Evolutionary conservation across 2,113 vertebrate species (phyloP).

Genomic region (Dryoscopus gambensis): DNA sequence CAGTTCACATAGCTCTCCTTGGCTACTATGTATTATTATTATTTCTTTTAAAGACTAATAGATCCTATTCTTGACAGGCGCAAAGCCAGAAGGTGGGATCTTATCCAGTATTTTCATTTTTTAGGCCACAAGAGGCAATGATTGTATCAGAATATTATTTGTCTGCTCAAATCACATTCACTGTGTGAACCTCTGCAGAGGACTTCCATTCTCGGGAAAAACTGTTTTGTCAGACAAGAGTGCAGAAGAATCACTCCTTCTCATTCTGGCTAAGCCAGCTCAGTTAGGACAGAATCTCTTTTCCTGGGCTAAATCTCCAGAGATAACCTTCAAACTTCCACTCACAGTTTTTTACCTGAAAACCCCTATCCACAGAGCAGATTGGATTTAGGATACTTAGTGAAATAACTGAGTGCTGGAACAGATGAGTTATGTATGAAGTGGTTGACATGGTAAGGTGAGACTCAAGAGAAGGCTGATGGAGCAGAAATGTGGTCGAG

Average conservation of each 20-base stretch:
- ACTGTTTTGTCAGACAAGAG: constrained; percentile 10
- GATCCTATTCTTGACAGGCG: constrained; percentile 70
- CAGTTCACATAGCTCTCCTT: constrained; percentile 73
- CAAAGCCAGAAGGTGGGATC: constrained; percentile 70
- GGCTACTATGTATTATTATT: constrained; percentile 74
- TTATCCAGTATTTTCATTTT: constrained; percentile 75
- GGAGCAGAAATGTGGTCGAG: background rate
- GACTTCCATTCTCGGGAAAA: constrained; percentile 23
- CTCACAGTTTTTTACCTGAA: background rate
- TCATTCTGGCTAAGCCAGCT: background rate
- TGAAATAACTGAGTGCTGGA: background rate
- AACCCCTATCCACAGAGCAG: background rate
- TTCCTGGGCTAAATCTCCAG: background rate
- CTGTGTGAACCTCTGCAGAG: constrained; percentile 60
- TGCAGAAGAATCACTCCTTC: background rate
- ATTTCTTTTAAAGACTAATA: constrained; percentile 73
- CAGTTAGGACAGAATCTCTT: background rate
- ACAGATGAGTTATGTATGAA: background rate
- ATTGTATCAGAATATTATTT: constrained; percentile 71
- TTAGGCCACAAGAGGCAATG: constrained; percentile 68
- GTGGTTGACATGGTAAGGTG: background rate
- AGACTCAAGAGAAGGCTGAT: background rate
- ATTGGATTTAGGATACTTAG: background rate
- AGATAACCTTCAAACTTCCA: background rate
- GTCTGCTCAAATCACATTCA: constrained; percentile 54